Percentiles rank a stretch among this genome's conserved stretches.
Evolutionary conservation across 2,797 vertebrate genomes (phyloP).

Genomic region (Tragopan temminckii): DNA sequence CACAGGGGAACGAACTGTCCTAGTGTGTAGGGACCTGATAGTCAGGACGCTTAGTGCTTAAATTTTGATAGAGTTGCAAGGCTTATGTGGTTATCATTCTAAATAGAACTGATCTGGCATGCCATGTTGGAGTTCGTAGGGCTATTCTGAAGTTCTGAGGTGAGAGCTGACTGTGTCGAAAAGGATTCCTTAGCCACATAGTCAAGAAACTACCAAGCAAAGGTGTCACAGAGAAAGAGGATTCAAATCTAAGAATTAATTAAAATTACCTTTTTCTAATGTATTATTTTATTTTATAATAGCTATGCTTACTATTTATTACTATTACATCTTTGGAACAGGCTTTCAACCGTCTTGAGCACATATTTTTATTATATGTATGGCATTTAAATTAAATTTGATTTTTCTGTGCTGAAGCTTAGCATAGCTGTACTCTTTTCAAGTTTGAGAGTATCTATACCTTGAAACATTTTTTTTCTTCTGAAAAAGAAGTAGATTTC

Average conservation of each 20-base stretch:
- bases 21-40: not conserved
- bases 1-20: not conserved
- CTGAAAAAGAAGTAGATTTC: not conserved
- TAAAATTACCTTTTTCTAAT: not conserved
- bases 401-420: not conserved
- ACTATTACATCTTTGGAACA: not conserved
- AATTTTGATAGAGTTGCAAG: not conserved
- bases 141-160: not conserved
- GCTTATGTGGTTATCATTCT: not conserved
- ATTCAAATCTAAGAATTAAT: not conserved
- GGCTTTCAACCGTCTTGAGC: not conserved
- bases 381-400: not conserved
- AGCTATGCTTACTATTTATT: rapidly evolving
- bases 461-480: not conserved
- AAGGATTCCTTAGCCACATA: not conserved
- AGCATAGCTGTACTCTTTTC: not conserved
- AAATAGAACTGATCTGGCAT: not conserved
- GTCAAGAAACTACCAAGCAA: not conserved
- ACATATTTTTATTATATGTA: not conserved
- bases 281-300: not conserved
- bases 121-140: not conserved
- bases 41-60: not conserved
- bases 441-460: not conserved
- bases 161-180: not conserved
- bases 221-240: not conserved